phyloP scores from a whole-genome alignment of 2,888 invertebrate species.

The Galerucella pusilla region DNA sequence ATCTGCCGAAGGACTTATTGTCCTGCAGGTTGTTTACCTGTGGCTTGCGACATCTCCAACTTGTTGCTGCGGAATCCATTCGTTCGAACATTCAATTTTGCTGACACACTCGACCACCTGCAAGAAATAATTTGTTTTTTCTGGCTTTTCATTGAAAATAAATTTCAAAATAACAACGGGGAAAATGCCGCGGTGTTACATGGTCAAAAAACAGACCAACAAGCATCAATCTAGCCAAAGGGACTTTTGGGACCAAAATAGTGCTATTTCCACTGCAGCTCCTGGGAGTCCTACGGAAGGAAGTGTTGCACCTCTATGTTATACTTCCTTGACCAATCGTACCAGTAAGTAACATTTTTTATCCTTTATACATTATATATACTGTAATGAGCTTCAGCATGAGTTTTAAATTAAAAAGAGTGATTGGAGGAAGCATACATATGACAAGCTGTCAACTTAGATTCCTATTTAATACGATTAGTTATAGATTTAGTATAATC shows the following conservation, averaged over 20 bases:
- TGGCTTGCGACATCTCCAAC: constrained; percentile 61
- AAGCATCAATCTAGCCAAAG: constrained; percentile 65
- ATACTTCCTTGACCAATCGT: constrained; percentile 66
- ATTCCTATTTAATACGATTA: no score
- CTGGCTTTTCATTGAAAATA: neutral
- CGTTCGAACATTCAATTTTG: constrained; percentile 57
- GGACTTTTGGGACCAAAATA: constrained; percentile 64
- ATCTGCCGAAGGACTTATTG: constrained; percentile 29
- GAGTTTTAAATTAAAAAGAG: no score
- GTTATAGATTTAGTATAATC: no score
- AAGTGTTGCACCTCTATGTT: constrained; percentile 71
- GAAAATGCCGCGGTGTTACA: constrained; percentile 79
- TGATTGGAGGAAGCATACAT: no score
- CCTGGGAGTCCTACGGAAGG: constrained; percentile 71
- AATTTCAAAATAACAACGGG: constrained; percentile 29
- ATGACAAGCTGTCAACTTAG: no score
- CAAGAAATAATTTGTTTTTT: constrained; percentile 34
- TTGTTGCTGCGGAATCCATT: constrained; percentile 61
- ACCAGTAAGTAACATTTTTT: constrained; percentile 49
- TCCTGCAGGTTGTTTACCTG: constrained; percentile 62
- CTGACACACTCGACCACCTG: constrained; percentile 59
- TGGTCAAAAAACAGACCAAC: constrained; percentile 77
- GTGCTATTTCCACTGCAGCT: constrained; percentile 58
- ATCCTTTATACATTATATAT: neutral
- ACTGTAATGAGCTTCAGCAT: neutral